These are phyloP conservation scores for Lycodopsis pacificus DNA, from an alignment of 2,797 vertebrate species.

Conservation along the genomic window DNA sequence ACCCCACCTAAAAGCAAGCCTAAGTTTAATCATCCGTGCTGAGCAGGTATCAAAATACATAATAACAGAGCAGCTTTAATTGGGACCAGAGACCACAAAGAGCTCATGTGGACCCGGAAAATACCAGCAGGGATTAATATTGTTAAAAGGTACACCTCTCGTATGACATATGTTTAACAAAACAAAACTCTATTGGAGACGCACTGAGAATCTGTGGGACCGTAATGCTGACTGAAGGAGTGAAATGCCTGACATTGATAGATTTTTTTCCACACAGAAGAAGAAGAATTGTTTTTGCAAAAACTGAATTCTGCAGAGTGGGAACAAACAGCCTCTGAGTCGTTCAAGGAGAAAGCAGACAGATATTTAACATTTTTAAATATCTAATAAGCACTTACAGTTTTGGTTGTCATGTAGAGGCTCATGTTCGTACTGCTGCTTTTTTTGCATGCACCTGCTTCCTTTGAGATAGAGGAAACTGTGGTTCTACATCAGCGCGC, in stretches of 20 bases:
- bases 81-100: slow-evolving; percentile 53
- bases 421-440: slow-evolving; percentile 6
- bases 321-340: slow-evolving; percentile 18
- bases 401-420: neutral
- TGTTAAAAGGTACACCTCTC: slow-evolving; percentile 39
- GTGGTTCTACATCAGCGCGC: slow-evolving; percentile 63
- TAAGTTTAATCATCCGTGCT: slow-evolving; percentile 34
- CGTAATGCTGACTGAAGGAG: slow-evolving; percentile 10
- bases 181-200: slow-evolving; percentile 18
- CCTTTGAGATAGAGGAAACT: slow-evolving; percentile 74
- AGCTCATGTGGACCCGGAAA: slow-evolving; percentile 20
- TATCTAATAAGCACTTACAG: slow-evolving; percentile 62
- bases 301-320: slow-evolving; percentile 18
- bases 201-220: slow-evolving; percentile 18
- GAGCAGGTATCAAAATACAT: slow-evolving; percentile 63
- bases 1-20: slow-evolving; percentile 53
- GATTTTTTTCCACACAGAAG: neutral
- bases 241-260: slow-evolving; percentile 11
- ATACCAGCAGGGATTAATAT: slow-evolving; percentile 44
- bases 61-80: slow-evolving; percentile 63
- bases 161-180: slow-evolving; percentile 38
- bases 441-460: slow-evolving; percentile 60
- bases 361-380: neutral
- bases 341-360: neutral
- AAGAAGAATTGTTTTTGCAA: slow-evolving; percentile 21